A percentile compares a stretch with the other conserved stretches of the same genome.
phyloP scores from a whole-genome alignment of 2,113 vertebrate genomes.

The Neopipo cinnamomea region DNA sequence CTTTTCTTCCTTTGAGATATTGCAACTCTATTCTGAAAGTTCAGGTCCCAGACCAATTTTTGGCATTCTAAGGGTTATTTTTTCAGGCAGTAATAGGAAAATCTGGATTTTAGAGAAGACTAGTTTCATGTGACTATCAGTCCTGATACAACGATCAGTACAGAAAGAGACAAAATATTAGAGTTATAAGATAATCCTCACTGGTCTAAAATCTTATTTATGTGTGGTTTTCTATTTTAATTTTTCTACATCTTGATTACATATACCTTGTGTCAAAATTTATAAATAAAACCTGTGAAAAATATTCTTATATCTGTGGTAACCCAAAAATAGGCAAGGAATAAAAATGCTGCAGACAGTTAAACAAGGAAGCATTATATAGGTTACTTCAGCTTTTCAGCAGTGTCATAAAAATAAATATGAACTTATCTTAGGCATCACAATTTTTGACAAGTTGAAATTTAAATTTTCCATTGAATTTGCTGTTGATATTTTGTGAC shows the following conservation, averaged over 20 bases:
- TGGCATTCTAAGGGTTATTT: neutral
- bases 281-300: neutral
- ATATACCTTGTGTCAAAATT: neutral
- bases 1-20: neutral
- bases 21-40: neutral
- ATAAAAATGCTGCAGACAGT: neutral
- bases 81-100: neutral
- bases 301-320: neutral
- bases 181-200: neutral
- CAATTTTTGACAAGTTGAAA: neutral
- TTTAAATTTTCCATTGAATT: neutral
- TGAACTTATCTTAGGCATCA: neutral
- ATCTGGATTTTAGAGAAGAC: neutral
- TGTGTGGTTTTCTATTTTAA: neutral
- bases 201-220: neutral
- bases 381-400: neutral
- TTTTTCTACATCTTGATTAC: neutral
- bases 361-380: neutral
- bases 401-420: neutral
- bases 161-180: neutral
- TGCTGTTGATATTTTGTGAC: neutral
- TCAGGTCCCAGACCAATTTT: neutral
- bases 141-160: neutral
- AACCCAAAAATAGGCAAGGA: neutral
- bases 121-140: neutral